A percentile compares a stretch with the other conserved stretches of the same genome.
phyloP scores from a whole-genome alignment of 2,797 vertebrate genomes.

The Pantherophis vulpinus region DNA sequence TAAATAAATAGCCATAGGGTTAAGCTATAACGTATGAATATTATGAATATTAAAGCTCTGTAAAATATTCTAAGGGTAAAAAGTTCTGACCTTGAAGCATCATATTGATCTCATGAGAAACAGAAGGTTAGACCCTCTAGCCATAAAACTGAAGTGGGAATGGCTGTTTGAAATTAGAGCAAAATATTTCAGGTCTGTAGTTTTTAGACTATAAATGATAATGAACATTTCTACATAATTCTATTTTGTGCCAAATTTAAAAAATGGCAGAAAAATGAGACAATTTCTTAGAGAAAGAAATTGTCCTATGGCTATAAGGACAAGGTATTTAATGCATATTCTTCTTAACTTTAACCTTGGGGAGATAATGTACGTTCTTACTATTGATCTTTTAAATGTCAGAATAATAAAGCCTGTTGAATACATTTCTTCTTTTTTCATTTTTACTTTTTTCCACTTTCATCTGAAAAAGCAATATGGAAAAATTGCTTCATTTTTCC shows the following conservation, averaged over 20 bases:
- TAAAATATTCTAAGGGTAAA: not conserved
- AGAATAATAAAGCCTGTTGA: not conserved
- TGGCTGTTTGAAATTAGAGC: not conserved
- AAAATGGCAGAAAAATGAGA: not conserved
- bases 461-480: not conserved
- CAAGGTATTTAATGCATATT: not conserved
- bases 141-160: not conserved
- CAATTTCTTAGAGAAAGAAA: not conserved
- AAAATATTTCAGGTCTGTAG: not conserved
- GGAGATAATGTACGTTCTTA: not conserved
- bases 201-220: not conserved
- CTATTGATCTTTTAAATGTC: conserved; percentile 1
- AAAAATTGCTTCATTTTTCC: conserved; percentile 27
- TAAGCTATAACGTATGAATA: not conserved
- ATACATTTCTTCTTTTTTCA: not conserved
- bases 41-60: not conserved
- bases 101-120: not conserved
- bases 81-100: not conserved
- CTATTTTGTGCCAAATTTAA: not conserved
- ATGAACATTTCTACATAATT: not conserved
- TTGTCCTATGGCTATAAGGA: not conserved
- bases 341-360: conserved; percentile 8
- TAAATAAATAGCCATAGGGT: not conserved
- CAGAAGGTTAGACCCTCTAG: not conserved
- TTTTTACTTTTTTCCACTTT: not conserved